phyloP scores from a whole-genome alignment of 2,888 invertebrate species.

The Adelognathus sp. region DNA sequence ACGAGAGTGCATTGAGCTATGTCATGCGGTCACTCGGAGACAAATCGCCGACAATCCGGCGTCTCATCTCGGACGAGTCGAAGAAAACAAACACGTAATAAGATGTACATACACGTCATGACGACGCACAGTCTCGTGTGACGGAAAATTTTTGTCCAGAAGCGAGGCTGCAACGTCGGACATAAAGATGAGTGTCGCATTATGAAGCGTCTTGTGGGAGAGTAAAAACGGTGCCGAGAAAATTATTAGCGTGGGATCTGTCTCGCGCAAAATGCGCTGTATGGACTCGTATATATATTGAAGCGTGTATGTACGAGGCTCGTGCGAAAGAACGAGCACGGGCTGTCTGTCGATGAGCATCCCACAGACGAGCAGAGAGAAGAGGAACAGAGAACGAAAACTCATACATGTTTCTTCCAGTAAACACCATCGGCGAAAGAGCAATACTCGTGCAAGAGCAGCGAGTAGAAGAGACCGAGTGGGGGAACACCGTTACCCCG shows the following conservation, averaged over 20 bases:
- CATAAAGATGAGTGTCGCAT: slow-evolving; percentile 61
- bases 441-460: slow-evolving; percentile 1
- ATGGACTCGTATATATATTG: too few species aligned
- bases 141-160: too few species aligned
- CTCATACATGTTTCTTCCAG: background rate
- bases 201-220: slow-evolving; percentile 62
- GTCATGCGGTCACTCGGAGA: too few species aligned
- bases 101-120: too few species aligned
- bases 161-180: slow-evolving; percentile 24
- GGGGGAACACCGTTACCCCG: slow-evolving; percentile 74
- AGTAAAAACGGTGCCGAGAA: slow-evolving; percentile 66
- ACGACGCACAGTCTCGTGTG: too few species aligned
- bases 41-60: too few species aligned
- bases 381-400: background rate
- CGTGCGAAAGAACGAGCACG: background rate
- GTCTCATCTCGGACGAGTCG: too few species aligned
- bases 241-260: slow-evolving; percentile 78
- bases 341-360: background rate
- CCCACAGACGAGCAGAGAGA: background rate
- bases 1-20: too few species aligned
- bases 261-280: slow-evolving; percentile 10
- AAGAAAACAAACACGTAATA: too few species aligned
- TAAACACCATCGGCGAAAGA: background rate
- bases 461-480: slow-evolving; percentile 47
- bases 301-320: background rate